phyloP scores from a whole-genome alignment of 1,140 invertebrate species.

The Diorhabda elongata region DNA sequence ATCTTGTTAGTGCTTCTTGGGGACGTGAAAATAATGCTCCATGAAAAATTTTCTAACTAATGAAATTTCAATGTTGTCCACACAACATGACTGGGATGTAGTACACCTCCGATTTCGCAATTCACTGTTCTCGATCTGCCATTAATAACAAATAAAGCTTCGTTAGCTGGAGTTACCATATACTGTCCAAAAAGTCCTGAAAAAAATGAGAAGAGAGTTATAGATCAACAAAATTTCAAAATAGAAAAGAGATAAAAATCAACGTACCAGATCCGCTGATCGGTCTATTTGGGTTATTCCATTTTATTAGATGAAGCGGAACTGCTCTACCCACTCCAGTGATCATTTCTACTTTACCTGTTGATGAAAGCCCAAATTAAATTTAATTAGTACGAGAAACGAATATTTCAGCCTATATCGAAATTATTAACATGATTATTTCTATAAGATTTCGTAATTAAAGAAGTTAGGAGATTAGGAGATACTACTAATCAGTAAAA shows the following conservation, averaged over 20 bases:
- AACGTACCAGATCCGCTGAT: constrained; percentile 59
- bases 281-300: constrained; percentile 64
- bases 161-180: constrained; percentile 69
- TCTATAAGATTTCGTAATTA: no score
- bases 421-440: no score
- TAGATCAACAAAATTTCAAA: no score
- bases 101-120: constrained; percentile 69
- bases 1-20: background rate
- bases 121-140: constrained; percentile 70
- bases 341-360: constrained; percentile 78
- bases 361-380: constrained; percentile 7
- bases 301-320: constrained; percentile 55
- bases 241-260: no score
- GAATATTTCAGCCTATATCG: no score
- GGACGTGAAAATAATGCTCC: background rate
- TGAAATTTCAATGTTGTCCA: constrained; percentile 59
- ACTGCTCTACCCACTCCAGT: constrained; percentile 67
- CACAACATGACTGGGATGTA: constrained; percentile 62
- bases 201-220: constrained; percentile 9
- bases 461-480: no score
- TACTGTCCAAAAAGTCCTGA: constrained; percentile 69
- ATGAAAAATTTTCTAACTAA: constrained; percentile 28
- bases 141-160: constrained; percentile 71
- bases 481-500: no score
- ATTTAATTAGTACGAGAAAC: background rate